Conservation (phyloP, 2,888 invertebrate species). For the Ditula angustiorana region DNA sequence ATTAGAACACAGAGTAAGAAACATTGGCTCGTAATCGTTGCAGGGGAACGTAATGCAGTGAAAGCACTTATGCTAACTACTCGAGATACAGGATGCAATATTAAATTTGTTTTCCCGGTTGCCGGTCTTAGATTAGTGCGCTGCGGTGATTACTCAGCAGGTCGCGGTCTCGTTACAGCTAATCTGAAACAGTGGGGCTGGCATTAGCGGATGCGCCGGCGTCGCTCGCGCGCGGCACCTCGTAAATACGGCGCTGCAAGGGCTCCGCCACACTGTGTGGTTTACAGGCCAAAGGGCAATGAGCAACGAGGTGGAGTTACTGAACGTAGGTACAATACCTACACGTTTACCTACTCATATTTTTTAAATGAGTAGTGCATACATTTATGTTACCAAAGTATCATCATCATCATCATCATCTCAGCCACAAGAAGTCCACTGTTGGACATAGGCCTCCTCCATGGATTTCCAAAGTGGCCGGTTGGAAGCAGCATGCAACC, state of each 20-base stretch:
- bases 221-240: slow-evolving; percentile 21
- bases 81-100: slow-evolving; percentile 6
- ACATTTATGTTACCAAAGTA: too few relatives aligned
- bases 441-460: too few relatives aligned
- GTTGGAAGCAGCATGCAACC: too few relatives aligned
- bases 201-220: slow-evolving; percentile 24
- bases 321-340: background rate
- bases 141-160: slow-evolving; percentile 20
- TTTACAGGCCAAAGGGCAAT: background rate
- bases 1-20: background rate
- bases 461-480: too few relatives aligned
- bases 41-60: background rate
- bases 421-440: too few relatives aligned
- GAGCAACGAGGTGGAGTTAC: background rate
- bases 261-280: background rate
- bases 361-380: too few relatives aligned
- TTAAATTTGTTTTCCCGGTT: background rate
- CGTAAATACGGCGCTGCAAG: slow-evolving; percentile 11
- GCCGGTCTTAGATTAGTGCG: background rate
- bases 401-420: too few relatives aligned
- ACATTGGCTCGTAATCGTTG: background rate
- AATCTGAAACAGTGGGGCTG: slow-evolving; percentile 23
- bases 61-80: background rate
- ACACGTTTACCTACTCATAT: too few relatives aligned
- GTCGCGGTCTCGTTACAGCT: slow-evolving; percentile 12